Evolutionary conservation across 2,888 invertebrate genomes (phyloP), one percentile per base, ranked within the genome.

Genomic region (Epistrophe eligans): DNA sequence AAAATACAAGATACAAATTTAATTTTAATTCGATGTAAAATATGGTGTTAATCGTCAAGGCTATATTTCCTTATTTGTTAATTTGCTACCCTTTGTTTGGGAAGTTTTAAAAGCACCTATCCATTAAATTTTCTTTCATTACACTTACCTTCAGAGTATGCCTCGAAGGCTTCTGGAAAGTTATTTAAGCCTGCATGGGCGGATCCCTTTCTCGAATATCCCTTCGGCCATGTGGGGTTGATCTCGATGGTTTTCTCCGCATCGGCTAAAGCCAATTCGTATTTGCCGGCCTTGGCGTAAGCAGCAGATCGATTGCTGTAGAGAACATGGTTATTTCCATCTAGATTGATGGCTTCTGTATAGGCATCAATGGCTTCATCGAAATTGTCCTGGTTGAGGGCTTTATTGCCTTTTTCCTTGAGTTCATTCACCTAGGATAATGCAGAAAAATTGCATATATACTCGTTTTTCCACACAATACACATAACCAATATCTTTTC

Each of bases 231-330:
- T 79, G 95, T 95, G 10, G 97, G 95, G 91, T 98, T 97, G 17
- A 98, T 90, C 64, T 94, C 92, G 10, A 98, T 94, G 0, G 97
- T 97, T 91, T 96, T 95, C 85, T 98, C 96, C 0, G 98, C 98
- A 94, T 98, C 98, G 88, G 95, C 94, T 38, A 98, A 93, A 0
- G 98, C 97, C 84, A 95, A 94, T 2, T 93, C 92, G 90, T 96
- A 98, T 88, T 96, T 95, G 32, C 95, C 95, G 60, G 95, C 95
- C 93, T 98, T 98, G 1, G 97, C 97, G 91, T 96, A 96, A 8
- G 98, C 98, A 8, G 98, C 98, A 0, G 98, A 98, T 76, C 98
- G 95, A 93, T 98, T 98, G 90, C 98, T 98, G 91, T 94, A 98
- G 32, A 98, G 94, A 91, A 98, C 97, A 94, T 98, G 97, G 94